Evolutionary conservation across 2,113 vertebrate species (phyloP), one percentile per base, ranked within the genome.

Genomic region (Prolemur simus): DNA sequence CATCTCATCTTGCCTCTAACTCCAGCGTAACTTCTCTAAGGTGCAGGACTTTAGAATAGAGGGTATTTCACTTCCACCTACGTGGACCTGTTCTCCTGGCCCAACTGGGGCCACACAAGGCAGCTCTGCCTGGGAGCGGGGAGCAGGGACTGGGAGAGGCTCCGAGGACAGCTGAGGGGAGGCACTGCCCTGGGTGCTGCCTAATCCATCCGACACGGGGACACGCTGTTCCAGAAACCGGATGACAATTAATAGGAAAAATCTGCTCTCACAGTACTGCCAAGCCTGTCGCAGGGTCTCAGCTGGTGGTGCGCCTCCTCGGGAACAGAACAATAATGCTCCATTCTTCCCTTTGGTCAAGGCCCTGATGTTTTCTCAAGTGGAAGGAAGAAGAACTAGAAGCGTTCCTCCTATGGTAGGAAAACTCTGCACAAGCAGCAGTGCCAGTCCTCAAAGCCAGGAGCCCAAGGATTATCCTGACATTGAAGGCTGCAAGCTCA

Each of bases 171-270:
- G 87, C 96, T 97, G 94, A 95, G 69, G 93, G 32, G 84, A 78
- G 84, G 90, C 64, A 54, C 83, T 15, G 21, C 94, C 86, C 29
- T 83, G 97, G 89, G 96, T 95, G 96, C 83, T 94, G 97, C 92
- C 96, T 97, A 97, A 92, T 15, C 1, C 86, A 90, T 95, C 96
- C 91, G 60, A 96, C 96, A 96, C 0, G 6, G 98, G 97, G 85
- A 98, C 98, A 96, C 4, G 52, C 80, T 94, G 96, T 98, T 98
- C 98, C 96, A 97, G 47, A 5, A 88, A 98, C 92, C 0, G 89
- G 95, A 98, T 97, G 97, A 97, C 97, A 98, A 96, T 78, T 98
- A 98, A 98, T 93, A 96, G 97, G 96, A 98, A 98, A 98, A 98
- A 98, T 93, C 97, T 98, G 98, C 96, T 98, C 91, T 89, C 80